These are phyloP conservation scores for Campoletis raptor DNA, from an alignment of 2,888 invertebrate species.

Conservation along the genomic window DNA sequence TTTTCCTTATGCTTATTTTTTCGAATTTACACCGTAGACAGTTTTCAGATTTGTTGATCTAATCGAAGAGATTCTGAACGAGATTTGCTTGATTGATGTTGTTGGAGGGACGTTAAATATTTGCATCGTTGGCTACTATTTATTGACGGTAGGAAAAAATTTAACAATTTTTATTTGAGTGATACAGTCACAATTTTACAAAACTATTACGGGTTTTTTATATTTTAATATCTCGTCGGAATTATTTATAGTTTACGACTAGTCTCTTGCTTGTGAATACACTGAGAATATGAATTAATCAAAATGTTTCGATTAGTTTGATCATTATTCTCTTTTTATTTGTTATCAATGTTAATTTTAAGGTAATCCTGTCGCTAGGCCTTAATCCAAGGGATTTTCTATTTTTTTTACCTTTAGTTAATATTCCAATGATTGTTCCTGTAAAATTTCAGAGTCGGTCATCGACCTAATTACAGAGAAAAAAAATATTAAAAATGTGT, in stretches of 20 bases:
- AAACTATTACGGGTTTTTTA: neutral
- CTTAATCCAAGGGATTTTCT: no score
- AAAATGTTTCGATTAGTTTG: no score
- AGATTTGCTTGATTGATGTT: constrained; percentile 69
- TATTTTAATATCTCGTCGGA: neutral
- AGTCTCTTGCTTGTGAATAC: neutral
- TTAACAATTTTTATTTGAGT: neutral
- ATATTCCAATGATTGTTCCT: no score
- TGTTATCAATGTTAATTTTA: no score
- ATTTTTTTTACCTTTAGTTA: no score
- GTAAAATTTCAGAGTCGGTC: no score
- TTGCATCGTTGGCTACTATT: constrained; percentile 69
- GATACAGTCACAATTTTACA: neutral
- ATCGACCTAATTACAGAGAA: no score
- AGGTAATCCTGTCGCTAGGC: no score
- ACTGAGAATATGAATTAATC: neutral
- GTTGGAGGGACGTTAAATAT: constrained; percentile 69
- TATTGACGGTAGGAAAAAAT: constrained; percentile 19
- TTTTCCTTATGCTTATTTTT: neutral
- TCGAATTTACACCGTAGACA: neutral
- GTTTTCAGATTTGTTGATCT: constrained; percentile 53
- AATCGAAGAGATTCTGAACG: constrained; percentile 59
- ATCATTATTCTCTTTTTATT: no score
- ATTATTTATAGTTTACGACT: no score
- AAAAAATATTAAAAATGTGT: no score